Base-by-base conservation (phyloP, 92 coral and sea anemone genomes). In the Epizoanthus fatuus region DNA sequence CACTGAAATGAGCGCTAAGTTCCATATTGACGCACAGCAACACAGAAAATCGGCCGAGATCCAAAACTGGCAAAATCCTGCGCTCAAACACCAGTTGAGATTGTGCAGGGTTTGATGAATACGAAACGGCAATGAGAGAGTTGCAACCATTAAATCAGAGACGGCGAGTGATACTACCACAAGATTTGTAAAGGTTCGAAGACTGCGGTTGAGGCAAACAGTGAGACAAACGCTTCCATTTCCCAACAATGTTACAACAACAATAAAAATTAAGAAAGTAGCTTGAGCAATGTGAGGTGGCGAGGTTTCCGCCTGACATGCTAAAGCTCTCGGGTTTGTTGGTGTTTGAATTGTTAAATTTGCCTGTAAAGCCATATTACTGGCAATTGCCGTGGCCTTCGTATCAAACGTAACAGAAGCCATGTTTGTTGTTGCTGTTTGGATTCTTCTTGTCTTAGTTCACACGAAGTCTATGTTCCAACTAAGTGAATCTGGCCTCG, bases 21-120 rank as follows among this genome's bases (percentile, higher is more conserved):
- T 93, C 51, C 94, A 84, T 17, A 91, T 94, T 0, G 98, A 94
- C 8, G 98, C 98, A 22, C 93, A 88, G 84, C 96, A 93, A 35
- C 94, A 90, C 14, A 94, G 59, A 7, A 85, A 40, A 81, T 94
- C 98, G 32, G 90, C 92, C 84, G 89, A 93, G n/a, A 93, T 70
- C 94, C 94, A 94, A 63, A 94, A 75, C 37, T 83, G 54, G 68
- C 98, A 94, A 4, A 81, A 88, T 15, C 58, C 80, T 17, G 63
- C 89, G 16, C 98, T 79, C 14, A 93, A 81, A 53, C 95, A 88
- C 98, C 98, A 94, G 9, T 72, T 57, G 51, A 89, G 84, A 39
- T 79, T 85, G 83, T 87, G 91, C 2, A 94, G 19, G 13, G 95
- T 86, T 68, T 94, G 98, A 81, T 92, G 93, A 20, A 93, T 81